Evolutionary conservation across 2,888 invertebrate genomes (phyloP), one percentile per base, ranked within the genome.

Genomic region (Eretmocerus hayati): DNA sequence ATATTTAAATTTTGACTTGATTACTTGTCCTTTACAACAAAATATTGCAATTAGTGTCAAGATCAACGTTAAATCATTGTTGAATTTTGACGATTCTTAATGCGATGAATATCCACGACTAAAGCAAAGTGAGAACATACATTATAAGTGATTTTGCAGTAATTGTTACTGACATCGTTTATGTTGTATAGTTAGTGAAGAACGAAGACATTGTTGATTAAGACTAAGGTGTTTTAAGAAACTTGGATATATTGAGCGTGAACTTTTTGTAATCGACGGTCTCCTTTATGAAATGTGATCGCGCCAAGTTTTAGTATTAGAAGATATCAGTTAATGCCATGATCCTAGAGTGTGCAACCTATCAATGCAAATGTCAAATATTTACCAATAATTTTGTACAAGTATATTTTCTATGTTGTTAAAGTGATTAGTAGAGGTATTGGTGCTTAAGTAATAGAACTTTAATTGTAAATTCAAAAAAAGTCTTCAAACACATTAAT

Each of bases 281-380:
- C 11, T 48, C 38, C 39, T 45, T 44, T 45, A 15, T 37, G 38
- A 47, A 48, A 41, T 53, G 53, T 57, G 55, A 59, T 59, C 42
- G 51, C 47, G 51, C 50, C 30, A 42, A 44, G 35, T 40, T 57
- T 50, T 59, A 56, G 47, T 53, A 50, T 58, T 58, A 53, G 44
- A 35, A 55, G 52, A 54, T 50, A 47, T 58, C 56, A 58, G 60
- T 54, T 52, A 59, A 63, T 64, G 65, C 65, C 64, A 66, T 65
- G 60, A 59, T 58, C 45, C 56, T 55, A 56, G 48, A 62, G 62
- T 62, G 62, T 59, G 66, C 68, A 70, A 69, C 68, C 63, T 68
- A 70, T 70, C 70, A 70, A 70, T 70, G 69, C 69, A 70, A 62
- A 59, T 64, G 59, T 62, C 60, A 62, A 65, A 59, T 59, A 51